A percentile compares a stretch with the other conserved stretches of the same genome.
Conservation (phyloP, 2,113 vertebrate genomes). For the Cervus canadensis region DNA sequence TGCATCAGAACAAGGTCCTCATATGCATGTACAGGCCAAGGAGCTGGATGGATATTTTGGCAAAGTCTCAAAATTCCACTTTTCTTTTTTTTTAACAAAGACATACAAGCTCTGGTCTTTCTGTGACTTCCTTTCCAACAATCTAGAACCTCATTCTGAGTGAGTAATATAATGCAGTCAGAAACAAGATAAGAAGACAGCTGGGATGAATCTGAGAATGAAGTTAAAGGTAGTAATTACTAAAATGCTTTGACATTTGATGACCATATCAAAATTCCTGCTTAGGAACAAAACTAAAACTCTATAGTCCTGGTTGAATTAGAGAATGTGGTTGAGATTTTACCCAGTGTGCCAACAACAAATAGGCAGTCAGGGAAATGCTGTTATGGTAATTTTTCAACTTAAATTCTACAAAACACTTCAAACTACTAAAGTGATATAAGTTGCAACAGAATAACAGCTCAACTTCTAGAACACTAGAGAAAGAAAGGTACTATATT, state of each 20-base stretch:
- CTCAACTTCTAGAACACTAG: not conserved
- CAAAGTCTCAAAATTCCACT: not conserved
- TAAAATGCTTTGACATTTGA: not conserved
- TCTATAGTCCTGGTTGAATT: not conserved
- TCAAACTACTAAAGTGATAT: not conserved
- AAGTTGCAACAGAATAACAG: not conserved
- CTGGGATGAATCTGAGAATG: not conserved
- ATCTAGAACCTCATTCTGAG: not conserved
- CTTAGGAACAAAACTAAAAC: not conserved
- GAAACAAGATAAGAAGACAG: not conserved
- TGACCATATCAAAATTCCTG: not conserved
- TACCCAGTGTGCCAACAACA: not conserved
- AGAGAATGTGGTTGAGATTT: not conserved
- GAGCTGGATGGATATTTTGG: not conserved
- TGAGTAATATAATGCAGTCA: not conserved
- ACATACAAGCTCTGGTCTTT: not conserved
- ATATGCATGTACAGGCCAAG: not conserved
- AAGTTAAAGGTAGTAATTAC: not conserved
- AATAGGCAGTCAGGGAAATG: not conserved
- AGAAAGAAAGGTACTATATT: not conserved
- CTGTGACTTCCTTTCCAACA: not conserved
- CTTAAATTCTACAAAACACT: not conserved
- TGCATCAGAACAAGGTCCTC: not conserved
- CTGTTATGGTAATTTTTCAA: not conserved
- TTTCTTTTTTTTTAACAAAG: not conserved